These are phyloP conservation scores for Pyrrhosoma nymphula DNA, from an alignment of 2,888 invertebrate genomes.

Conservation along the genomic window DNA sequence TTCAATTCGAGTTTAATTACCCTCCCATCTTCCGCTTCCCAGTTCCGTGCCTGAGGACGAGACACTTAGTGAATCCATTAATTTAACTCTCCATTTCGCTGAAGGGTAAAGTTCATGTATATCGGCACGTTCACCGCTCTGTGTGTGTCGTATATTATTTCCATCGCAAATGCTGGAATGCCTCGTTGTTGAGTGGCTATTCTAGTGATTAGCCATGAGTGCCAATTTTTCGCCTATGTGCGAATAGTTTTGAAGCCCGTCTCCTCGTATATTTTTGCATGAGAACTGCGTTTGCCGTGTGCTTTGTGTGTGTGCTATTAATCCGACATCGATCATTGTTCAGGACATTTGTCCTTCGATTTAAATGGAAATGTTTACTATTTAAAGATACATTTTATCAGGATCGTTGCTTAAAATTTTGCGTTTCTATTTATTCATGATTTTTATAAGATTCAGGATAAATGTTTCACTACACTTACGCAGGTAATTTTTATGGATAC, in stretches of 20 bases:
- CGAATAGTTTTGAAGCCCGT: background rate
- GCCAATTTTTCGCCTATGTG: background rate
- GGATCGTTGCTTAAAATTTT: too few species aligned
- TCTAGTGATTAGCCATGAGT: background rate
- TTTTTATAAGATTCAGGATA: too few species aligned
- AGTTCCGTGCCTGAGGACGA: background rate
- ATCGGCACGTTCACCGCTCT: background rate
- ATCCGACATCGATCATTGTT: too few species aligned
- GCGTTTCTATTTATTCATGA: too few species aligned
- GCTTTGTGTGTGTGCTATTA: too few species aligned
- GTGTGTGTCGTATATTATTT: background rate
- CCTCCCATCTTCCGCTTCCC: background rate
- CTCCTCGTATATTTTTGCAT: too few species aligned
- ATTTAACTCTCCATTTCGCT: background rate
- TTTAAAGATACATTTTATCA: too few species aligned
- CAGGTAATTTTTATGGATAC: too few species aligned
- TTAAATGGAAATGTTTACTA: too few species aligned
- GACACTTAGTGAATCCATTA: background rate
- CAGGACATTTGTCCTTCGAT: too few species aligned
- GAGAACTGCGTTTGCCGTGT: too few species aligned
- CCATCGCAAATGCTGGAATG: background rate
- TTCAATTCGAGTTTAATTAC: background rate
- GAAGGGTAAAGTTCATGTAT: background rate
- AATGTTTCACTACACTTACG: too few species aligned
- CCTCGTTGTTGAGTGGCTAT: background rate